Evolutionary conservation across 2,113 vertebrate species (phyloP).

Genomic region (Toxostoma redivivum): DNA sequence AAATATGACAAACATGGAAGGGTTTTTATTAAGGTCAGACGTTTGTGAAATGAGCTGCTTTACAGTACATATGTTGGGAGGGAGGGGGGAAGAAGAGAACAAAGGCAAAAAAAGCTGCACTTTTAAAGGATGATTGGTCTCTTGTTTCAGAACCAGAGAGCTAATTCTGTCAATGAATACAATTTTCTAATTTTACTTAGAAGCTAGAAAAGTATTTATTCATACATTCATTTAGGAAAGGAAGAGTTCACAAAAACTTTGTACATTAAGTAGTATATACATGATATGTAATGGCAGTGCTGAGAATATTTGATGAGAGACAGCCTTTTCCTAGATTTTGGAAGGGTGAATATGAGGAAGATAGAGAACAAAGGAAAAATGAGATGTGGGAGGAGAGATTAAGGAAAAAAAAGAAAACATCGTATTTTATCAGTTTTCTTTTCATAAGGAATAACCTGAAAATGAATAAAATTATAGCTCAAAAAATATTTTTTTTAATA

Average conservation of each 20-base stretch:
- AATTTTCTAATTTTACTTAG: not conserved
- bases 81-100: not conserved
- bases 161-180: not conserved
- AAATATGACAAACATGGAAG: not conserved
- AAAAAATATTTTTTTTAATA: not conserved
- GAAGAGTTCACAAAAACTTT: not conserved
- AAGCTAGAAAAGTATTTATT: not conserved
- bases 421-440: not conserved
- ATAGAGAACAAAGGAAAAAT: conserved; percentile 30
- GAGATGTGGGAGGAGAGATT: not conserved
- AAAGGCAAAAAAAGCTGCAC: not conserved
- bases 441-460: not conserved
- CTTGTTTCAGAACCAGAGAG: not conserved
- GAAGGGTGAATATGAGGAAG: not conserved
- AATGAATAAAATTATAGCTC: not conserved
- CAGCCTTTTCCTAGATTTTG: not conserved
- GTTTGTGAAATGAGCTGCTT: not conserved
- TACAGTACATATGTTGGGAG: not conserved
- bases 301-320: not conserved
- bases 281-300: not conserved
- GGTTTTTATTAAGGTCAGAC: not conserved
- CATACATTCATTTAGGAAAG: not conserved
- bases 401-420: not conserved
- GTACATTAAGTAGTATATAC: not conserved
- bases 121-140: not conserved